Conservation (phyloP, 2,113 vertebrate genomes). For the Leptodactylus fuscus region DNA sequence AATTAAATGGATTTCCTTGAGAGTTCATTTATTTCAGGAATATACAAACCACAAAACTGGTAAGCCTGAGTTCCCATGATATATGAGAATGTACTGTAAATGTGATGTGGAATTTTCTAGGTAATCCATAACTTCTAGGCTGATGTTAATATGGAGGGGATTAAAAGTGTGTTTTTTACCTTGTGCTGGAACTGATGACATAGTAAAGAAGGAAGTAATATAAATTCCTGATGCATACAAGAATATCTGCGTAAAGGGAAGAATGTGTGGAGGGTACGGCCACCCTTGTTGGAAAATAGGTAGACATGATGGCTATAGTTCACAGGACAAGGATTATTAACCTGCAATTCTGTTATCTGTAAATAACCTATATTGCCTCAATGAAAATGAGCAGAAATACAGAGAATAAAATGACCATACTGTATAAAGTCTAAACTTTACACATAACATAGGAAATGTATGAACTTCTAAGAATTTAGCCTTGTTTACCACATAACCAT, state of each 20-base stretch:
- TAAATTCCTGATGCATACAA: slow-evolving; percentile 29
- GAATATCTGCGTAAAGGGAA: not conserved
- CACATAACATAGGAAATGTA: not conserved
- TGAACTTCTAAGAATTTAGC: not conserved
- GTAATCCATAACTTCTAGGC: slow-evolving; percentile 29
- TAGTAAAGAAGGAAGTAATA: slow-evolving; percentile 35
- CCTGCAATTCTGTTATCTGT: not conserved
- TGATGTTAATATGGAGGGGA: slow-evolving; percentile 21
- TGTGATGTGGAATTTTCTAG: not conserved
- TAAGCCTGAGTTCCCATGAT: slow-evolving; percentile 4
- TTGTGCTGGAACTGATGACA: slow-evolving; percentile 12
- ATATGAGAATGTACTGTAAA: slow-evolving; percentile 27
- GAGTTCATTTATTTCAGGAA: slow-evolving; percentile 46
- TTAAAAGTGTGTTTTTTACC: slow-evolving; percentile 31
- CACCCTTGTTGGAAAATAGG: not conserved
- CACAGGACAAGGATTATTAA: not conserved
- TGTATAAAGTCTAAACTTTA: no score
- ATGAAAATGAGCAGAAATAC: not conserved
- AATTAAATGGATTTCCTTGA: slow-evolving; percentile 40
- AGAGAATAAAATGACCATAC: not conserved
- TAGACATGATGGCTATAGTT: not conserved
- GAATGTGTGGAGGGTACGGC: not conserved
- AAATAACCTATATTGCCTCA: not conserved
- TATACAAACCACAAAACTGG: slow-evolving; percentile 26
- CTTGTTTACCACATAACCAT: no score